Conservation (phyloP, 2,888 invertebrate species). For the Lepidonotus clava region DNA sequence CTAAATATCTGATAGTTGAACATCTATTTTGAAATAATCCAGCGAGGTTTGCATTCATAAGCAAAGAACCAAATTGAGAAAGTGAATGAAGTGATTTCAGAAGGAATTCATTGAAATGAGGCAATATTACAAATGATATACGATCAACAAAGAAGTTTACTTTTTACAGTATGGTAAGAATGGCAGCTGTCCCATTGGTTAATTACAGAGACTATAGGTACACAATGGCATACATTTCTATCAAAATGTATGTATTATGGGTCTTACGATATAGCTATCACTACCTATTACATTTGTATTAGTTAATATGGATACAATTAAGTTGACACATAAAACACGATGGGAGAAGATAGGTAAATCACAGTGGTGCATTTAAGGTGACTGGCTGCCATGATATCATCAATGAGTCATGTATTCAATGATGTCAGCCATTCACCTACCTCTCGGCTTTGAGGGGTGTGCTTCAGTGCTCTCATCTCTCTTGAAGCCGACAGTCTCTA, state of each 20-base stretch:
- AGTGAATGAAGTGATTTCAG: background rate
- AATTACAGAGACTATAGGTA: background rate
- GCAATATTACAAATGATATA: background rate
- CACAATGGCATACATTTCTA: conserved; percentile 1
- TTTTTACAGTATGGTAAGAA: background rate
- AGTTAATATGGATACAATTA: background rate
- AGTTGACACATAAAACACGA: too few relatives aligned
- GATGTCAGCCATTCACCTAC: conserved; percentile 46
- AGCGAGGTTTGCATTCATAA: background rate
- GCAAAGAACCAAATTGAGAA: background rate
- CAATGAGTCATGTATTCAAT: background rate
- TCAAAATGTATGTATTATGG: conserved; percentile 15
- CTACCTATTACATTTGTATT: background rate
- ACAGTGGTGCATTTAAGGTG: background rate
- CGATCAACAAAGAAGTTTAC: background rate
- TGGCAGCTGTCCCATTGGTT: background rate
- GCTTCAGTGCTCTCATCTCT: conserved; percentile 1
- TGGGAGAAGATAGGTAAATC: background rate
- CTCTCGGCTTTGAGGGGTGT: background rate
- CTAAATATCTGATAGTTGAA: too few relatives aligned
- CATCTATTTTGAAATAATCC: too few relatives aligned
- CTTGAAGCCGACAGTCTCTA: background rate
- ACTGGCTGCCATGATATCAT: conserved; percentile 1
- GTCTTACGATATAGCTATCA: background rate
- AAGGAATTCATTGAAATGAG: background rate